Percentiles rank a stretch among this genome's conserved stretches.
phyloP scores from a whole-genome alignment of 30 jellyfish, hydroid and myxozoan species.

The Catostylus mosaicus region DNA sequence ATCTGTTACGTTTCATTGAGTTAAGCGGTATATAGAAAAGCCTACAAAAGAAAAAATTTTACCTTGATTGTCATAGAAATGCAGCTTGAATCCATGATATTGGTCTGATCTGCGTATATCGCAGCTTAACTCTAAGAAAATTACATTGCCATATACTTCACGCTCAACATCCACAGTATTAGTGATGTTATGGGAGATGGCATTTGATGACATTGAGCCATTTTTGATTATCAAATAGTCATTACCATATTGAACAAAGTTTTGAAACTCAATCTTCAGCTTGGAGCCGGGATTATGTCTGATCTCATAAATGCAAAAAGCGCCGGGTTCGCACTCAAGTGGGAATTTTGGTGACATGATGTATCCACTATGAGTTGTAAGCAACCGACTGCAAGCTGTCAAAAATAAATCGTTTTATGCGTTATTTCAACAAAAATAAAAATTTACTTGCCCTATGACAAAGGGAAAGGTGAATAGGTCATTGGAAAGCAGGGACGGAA shows the following conservation, averaged over 20 bases:
- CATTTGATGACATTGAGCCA: not conserved
- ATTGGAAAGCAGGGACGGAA: no score
- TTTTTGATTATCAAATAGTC: not conserved
- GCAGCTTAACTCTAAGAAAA: not conserved
- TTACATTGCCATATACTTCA: not conserved
- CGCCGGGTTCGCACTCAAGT: not conserved
- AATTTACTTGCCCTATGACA: no score
- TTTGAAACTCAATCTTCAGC: not conserved
- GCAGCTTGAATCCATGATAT: not conserved
- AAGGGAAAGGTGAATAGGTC: no score
- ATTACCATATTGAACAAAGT: not conserved
- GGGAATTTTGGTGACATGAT: not conserved
- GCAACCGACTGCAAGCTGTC: not conserved
- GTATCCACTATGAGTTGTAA: not conserved
- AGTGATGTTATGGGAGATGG: not conserved
- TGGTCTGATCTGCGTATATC: not conserved
- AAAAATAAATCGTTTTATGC: no score
- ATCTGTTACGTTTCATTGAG: no score
- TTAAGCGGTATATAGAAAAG: no score
- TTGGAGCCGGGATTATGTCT: not conserved
- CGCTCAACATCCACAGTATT: not conserved
- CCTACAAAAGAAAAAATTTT: no score
- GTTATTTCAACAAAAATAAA: no score
- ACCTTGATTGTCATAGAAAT: not conserved
- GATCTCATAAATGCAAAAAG: not conserved